A percentile compares a stretch with the other conserved stretches of the same genome.
Conservation (phyloP, 2,113 vertebrate genomes). For the Scatophagus argus region DNA sequence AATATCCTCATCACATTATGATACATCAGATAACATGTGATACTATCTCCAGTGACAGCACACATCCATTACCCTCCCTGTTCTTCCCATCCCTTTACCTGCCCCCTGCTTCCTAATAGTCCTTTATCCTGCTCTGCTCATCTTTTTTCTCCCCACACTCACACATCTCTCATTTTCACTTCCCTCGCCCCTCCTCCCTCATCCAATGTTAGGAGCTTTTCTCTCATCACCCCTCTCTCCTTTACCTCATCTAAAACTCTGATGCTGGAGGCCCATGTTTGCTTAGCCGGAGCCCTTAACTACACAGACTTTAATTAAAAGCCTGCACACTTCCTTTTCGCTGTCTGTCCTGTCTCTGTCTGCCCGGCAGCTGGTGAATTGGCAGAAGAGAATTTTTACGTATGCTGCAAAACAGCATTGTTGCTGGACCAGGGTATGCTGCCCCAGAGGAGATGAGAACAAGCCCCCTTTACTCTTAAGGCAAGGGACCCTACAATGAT, state of each 20-base stretch:
- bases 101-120: slow-evolving; percentile 17
- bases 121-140: slow-evolving; percentile 31
- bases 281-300: slow-evolving; percentile 71
- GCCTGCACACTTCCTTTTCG: slow-evolving; percentile 58
- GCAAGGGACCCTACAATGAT: slow-evolving; percentile 1
- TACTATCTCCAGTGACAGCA: slow-evolving; percentile 53
- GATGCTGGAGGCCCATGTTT: slow-evolving; percentile 76
- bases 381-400: slow-evolving; percentile 25
- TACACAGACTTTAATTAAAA: slow-evolving; percentile 81
- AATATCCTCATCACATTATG: slow-evolving; percentile 74
- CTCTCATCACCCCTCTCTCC: slow-evolving; percentile 38
- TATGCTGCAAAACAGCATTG: neutral
- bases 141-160: slow-evolving; percentile 50
- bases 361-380: slow-evolving; percentile 57
- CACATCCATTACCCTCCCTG: neutral
- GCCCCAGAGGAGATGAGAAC: neutral
- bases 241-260: slow-evolving; percentile 65
- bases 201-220: slow-evolving; percentile 13
- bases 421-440: neutral
- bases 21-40: slow-evolving; percentile 65
- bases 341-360: slow-evolving; percentile 42
- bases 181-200: neutral
- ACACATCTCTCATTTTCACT: slow-evolving; percentile 34
- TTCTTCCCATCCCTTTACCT: slow-evolving; percentile 49
- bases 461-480: neutral